These are phyloP conservation scores for Danionella cerebrum DNA, from an alignment of 2,113 vertebrate genomes.

Conservation along the genomic window DNA sequence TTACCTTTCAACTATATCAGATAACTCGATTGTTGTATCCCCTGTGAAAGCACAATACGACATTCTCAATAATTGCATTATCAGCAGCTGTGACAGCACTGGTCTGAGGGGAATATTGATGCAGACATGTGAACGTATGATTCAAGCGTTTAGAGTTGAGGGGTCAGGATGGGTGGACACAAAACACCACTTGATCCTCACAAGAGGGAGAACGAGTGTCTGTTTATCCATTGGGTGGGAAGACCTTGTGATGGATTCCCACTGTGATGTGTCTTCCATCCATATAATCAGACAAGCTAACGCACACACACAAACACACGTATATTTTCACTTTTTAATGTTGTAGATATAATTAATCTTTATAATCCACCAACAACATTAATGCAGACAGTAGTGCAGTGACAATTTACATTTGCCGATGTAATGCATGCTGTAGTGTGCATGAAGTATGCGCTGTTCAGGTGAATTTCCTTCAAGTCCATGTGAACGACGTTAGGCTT, in stretches of 20 bases:
- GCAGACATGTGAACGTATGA: background rate
- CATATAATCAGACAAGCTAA: background rate
- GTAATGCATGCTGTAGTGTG: no score
- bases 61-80: background rate
- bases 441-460: no score
- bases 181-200: conserved; percentile 14
- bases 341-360: no score
- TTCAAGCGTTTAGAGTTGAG: background rate
- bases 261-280: background rate
- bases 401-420: no score
- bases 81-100: conserved; percentile 16
- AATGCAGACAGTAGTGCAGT: no score
- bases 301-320: no score
- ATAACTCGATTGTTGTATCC: background rate
- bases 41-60: background rate
- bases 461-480: no score
- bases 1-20: background rate
- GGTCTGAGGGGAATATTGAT: conserved; percentile 19
- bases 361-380: no score
- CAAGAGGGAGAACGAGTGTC: background rate
- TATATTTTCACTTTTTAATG: no score
- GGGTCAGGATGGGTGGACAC: conserved; percentile 8
- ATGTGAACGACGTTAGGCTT: no score
- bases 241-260: conserved; percentile 14
- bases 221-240: conserved; percentile 1